A percentile compares a stretch with the other conserved stretches of the same genome.
phyloP scores from a whole-genome alignment of 2,113 vertebrate genomes.

The Cyanoramphus novaezelandiae region DNA sequence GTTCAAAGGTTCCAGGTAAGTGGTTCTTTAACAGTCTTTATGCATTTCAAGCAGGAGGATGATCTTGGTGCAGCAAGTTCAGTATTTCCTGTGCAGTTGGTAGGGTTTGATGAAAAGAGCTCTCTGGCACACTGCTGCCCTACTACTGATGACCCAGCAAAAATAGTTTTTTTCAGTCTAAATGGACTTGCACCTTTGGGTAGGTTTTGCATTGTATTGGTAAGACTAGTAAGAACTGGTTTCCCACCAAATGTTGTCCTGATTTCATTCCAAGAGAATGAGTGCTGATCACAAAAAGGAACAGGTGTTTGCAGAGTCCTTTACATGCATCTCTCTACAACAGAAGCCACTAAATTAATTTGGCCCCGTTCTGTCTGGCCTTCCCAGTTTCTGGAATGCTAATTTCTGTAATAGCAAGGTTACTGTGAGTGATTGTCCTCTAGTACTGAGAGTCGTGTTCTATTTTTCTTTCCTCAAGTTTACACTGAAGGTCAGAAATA shows the following conservation, averaged over 20 bases:
- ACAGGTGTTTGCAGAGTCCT: not conserved
- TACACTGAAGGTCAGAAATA: not conserved
- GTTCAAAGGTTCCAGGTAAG: conserved; percentile 95
- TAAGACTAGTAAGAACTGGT: not conserved
- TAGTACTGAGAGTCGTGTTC: not conserved
- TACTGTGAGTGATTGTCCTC: not conserved
- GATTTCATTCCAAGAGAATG: not conserved
- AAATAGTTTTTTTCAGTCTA: not conserved
- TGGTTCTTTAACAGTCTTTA: not conserved
- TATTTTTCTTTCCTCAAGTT: not conserved
- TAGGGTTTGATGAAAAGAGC: not conserved
- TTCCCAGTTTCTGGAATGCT: not conserved
- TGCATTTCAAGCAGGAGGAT: not conserved
- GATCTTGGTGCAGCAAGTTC: not conserved
- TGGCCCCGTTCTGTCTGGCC: not conserved
- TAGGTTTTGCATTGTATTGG: not conserved
- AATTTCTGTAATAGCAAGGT: not conserved
- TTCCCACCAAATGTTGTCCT: not conserved
- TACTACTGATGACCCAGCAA: not conserved
- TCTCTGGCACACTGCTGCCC: not conserved
- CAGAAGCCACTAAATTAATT: not conserved
- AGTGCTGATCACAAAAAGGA: not conserved
- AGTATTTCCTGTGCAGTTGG: not conserved
- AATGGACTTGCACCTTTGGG: not conserved
- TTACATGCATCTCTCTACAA: rapidly evolving